Base-by-base conservation (phyloP, 2,113 vertebrate genomes). In the Neodontobutis hainanensis region DNA sequence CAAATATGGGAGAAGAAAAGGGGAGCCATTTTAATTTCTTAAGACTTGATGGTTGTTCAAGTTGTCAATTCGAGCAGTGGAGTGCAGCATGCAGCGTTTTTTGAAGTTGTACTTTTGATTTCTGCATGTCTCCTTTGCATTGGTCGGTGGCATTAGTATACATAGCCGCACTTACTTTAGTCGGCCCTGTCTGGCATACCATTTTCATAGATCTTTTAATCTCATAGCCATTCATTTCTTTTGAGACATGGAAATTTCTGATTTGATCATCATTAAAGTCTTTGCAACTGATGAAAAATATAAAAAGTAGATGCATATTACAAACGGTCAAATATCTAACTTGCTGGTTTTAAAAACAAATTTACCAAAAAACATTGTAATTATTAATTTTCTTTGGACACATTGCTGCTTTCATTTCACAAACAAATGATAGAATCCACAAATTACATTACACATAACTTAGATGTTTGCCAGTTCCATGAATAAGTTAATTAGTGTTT, bases 171-270 rank as follows among this genome's bases (percentile, higher is more conserved):
- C 48, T 51, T 56, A 27, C 48, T 66, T 70, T 34, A 10, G 71
- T 67, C 66, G 63, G 52, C 59, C 60, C 65, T 47, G 70, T 77
- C 81, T 77, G 71, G 72, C 65, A 65, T 61, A 69, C 71, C 87
- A 85, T 88, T 77, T 86, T 72, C 87, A 84, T 73, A 70, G 78
- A 47, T 58, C 45, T 55, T 65, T 78, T 80, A 75, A 65, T 70
- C 73, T 73, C 56, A 76, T 84, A 62, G 61, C 64, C 57, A 69
- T 77, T 82, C 78, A 73, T 62, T 62, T 71, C 68, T 70, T 19
- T 70, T 62, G 73, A 75, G 68, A 85, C 58, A 50, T 46, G 59
- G 62, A 42, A 52, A 61, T 12, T 65, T 80, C 45, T 4, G 58
- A 74, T 80, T 83, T 84, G 71, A 80, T 78, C 71, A 77, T 77